Evolutionary conservation across 2,888 invertebrate species (phyloP).

Genomic region (Xanthia icteritia): DNA sequence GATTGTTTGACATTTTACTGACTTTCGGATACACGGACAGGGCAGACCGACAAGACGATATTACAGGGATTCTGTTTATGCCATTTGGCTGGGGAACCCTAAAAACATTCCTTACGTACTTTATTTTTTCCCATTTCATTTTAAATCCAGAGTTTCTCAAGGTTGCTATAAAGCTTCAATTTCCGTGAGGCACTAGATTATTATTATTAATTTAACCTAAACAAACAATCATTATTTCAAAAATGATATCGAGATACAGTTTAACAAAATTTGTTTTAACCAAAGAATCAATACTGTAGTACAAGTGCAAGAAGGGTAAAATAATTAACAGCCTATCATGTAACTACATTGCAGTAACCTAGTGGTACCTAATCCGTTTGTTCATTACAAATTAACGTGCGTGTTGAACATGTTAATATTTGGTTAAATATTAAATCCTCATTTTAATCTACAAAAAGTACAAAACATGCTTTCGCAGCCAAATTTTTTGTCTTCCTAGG

Average conservation of each 20-base stretch:
- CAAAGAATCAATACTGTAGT: not conserved
- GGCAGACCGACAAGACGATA: not conserved
- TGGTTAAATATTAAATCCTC: not conserved
- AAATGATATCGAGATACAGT: too few relatives aligned
- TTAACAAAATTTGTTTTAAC: not conserved
- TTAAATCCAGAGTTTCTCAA: not conserved
- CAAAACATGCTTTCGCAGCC: too few relatives aligned
- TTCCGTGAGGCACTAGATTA: not conserved
- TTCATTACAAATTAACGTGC: slow-evolving; percentile 21
- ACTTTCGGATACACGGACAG: not conserved
- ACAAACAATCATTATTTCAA: too few relatives aligned
- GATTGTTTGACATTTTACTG: not conserved
- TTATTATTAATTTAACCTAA: too few relatives aligned
- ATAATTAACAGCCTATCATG: slow-evolving; percentile 6
- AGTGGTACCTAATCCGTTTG: not conserved
- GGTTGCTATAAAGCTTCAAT: not conserved
- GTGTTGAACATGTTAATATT: slow-evolving; percentile 4
- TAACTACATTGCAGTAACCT: slow-evolving; percentile 6
- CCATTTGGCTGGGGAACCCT: not conserved
- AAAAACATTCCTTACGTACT: not conserved
- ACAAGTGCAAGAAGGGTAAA: not conserved
- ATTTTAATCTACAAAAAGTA: too few relatives aligned
- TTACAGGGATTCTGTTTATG: not conserved
- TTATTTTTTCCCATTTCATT: not conserved
- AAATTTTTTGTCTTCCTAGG: too few relatives aligned